Evolutionary conservation across 2,797 vertebrate genomes (phyloP).

Genomic region (Acridotheres tristis): DNA sequence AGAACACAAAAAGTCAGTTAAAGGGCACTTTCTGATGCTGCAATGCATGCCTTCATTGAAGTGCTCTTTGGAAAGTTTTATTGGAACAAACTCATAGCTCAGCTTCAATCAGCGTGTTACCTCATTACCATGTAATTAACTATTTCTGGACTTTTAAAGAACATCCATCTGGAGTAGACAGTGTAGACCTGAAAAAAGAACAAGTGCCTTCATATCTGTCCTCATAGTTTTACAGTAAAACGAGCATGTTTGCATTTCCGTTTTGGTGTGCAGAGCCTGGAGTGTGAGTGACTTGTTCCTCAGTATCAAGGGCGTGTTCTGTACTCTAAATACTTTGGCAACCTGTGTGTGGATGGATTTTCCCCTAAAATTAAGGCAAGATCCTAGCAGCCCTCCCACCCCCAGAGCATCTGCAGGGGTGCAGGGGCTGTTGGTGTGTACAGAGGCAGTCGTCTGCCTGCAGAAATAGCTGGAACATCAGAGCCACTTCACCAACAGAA

Average conservation of each 20-base stretch:
- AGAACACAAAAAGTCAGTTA: not conserved
- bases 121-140: not conserved
- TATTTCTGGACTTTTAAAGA: not conserved
- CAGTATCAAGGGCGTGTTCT: not conserved
- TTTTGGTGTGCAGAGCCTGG: fast-evolving
- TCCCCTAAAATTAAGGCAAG: not conserved
- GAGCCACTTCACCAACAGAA: not conserved
- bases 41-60: not conserved
- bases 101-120: not conserved
- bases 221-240: not conserved
- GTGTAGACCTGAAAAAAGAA: not conserved
- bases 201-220: not conserved
- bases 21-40: not conserved
- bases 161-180: fast-evolving
- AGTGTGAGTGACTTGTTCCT: not conserved
- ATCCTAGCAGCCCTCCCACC: not conserved
- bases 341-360: not conserved
- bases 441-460: not conserved
- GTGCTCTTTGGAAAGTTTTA: not conserved
- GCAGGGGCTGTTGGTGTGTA: not conserved
- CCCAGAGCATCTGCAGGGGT: not conserved
- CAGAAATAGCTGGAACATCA: not conserved
- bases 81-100: not conserved
- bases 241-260: not conserved
- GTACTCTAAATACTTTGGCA: not conserved